Conservation (phyloP, 2,113 vertebrate species). For the Siniperca chuatsi region DNA sequence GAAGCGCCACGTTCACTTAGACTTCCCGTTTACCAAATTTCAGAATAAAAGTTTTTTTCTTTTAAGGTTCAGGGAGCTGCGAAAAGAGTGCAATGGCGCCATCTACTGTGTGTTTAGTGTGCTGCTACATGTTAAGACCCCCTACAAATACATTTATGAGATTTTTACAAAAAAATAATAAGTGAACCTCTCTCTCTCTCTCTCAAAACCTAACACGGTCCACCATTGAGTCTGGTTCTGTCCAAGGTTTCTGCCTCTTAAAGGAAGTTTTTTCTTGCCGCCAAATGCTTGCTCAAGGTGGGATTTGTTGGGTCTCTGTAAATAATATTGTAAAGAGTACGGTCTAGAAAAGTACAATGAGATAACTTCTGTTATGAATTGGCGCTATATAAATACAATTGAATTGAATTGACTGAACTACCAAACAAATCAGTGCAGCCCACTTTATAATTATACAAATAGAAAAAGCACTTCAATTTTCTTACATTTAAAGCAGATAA, state of each 20-base stretch:
- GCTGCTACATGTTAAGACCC: not conserved
- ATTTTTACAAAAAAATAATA: not conserved
- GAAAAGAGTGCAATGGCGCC: not conserved
- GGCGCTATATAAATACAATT: no score
- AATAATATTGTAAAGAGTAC: no score
- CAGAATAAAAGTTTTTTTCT: conserved; percentile 54
- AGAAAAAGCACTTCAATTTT: not conserved
- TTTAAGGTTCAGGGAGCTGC: not conserved
- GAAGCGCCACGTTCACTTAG: not conserved
- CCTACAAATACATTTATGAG: not conserved
- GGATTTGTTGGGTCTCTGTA: no score
- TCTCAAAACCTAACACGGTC: no score
- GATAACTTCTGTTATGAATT: no score
- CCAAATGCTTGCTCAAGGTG: no score
- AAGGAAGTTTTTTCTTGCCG: no score
- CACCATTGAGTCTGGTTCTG: no score
- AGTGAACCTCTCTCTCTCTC: no score
- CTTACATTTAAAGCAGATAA: not conserved
- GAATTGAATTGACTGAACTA: not conserved
- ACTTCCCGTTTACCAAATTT: conserved; percentile 31
- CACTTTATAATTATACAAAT: not conserved
- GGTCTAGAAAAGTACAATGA: no score
- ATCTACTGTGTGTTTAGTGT: conserved; percentile 18
- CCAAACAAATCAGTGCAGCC: not conserved
- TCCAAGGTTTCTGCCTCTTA: no score